Evolutionary conservation across 2,797 vertebrate genomes (phyloP).

Genomic region (Megaceryle alcyon): DNA sequence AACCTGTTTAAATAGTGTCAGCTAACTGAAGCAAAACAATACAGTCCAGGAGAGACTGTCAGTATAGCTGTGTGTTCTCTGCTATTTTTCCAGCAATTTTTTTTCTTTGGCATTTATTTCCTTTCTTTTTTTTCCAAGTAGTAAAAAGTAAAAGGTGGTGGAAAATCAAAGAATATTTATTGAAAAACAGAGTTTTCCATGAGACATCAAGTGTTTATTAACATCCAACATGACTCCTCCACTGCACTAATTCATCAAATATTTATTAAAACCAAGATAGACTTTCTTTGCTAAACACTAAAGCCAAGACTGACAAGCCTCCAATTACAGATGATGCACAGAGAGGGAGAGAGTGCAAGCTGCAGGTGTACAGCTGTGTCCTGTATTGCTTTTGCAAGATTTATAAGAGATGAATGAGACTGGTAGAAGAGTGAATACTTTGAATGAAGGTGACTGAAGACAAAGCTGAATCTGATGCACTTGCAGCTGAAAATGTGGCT

Average conservation of each 20-base stretch:
- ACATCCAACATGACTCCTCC: not conserved
- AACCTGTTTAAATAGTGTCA: constrained; percentile 64
- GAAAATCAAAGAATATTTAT: not conserved
- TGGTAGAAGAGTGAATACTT: not conserved
- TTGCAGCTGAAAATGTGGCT: not conserved
- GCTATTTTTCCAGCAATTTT: constrained; percentile 13
- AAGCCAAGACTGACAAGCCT: not conserved
- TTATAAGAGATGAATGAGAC: not conserved
- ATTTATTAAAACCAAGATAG: not conserved
- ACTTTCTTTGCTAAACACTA: not conserved
- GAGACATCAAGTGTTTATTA: not conserved
- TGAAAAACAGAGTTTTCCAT: not conserved
- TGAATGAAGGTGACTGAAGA: not conserved
- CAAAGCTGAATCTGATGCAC: not conserved
- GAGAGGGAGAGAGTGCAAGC: not conserved
- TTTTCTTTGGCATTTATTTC: not conserved
- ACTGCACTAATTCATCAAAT: not conserved
- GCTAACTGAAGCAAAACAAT: constrained; percentile 21
- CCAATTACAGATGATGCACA: accelerated
- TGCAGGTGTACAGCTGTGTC: not conserved
- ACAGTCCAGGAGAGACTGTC: constrained; percentile 9
- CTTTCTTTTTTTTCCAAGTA: not conserved
- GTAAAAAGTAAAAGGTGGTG: not conserved
- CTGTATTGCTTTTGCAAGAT: not conserved
- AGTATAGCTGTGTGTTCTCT: not conserved